Conservation (phyloP, 2,888 invertebrate genomes). For the Ctena decussata region DNA sequence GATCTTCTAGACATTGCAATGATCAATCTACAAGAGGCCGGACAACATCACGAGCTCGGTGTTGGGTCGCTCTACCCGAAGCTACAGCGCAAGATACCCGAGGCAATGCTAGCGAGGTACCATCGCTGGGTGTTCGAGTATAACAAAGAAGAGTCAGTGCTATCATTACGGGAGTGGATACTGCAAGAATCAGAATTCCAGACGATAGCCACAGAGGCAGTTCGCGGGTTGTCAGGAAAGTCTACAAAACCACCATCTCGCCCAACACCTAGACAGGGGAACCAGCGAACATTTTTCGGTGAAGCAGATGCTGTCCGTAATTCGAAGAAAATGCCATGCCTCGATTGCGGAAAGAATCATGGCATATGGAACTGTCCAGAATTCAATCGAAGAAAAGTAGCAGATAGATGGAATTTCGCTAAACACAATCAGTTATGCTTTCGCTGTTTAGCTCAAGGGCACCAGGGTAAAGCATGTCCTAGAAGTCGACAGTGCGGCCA, state of each 20-base stretch:
- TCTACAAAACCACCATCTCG: background rate
- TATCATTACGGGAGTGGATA: conserved; percentile 16
- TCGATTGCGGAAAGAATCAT: conserved; percentile 9
- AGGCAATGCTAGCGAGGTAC: too few relatives aligned
- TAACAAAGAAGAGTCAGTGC: conserved; percentile 12
- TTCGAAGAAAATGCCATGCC: background rate
- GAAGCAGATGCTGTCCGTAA: too few relatives aligned
- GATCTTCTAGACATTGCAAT: too few relatives aligned
- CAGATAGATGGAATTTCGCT: background rate
- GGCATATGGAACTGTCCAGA: conserved; percentile 26
- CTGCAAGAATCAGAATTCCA: too few relatives aligned
- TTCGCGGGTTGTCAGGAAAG: background rate
- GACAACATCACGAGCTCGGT: background rate
- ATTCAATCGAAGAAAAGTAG: conserved; percentile 17
- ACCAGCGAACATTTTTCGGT: conserved; percentile 22
- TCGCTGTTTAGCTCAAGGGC: conserved; percentile 24
- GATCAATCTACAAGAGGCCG: too few relatives aligned
- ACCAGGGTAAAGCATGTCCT: conserved; percentile 9
- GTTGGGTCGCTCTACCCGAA: background rate
- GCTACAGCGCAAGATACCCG: conserved; percentile 11
- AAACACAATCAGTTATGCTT: conserved; percentile 15
- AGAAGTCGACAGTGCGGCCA: conserved; percentile 1
- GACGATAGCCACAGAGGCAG: conserved; percentile 4
- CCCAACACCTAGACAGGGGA: background rate
- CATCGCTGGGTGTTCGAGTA: conserved; percentile 32